A percentile compares a stretch with the other conserved stretches of the same genome.
These are phyloP conservation scores for Calyptomena viridis DNA, from an alignment of 2,113 vertebrate genomes.

Conservation along the genomic window DNA sequence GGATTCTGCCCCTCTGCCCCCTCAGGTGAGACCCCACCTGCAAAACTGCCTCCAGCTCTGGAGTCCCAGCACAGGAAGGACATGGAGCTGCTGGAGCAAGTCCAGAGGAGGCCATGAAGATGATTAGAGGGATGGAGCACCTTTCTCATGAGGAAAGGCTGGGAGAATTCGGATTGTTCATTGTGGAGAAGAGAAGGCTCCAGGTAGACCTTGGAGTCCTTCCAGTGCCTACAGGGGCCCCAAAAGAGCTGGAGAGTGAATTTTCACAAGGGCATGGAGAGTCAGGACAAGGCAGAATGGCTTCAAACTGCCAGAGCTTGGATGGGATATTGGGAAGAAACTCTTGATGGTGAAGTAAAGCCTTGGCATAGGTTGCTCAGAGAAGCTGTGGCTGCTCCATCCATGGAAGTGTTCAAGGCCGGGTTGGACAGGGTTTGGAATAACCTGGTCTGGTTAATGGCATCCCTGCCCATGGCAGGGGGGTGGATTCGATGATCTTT, in stretches of 20 bases:
- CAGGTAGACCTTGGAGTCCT: neutral
- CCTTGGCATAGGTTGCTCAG: neutral
- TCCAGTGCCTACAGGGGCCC: neutral
- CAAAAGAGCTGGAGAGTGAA: neutral
- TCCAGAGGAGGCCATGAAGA: neutral
- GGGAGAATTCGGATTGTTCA: neutral
- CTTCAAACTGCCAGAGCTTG: fast-evolving
- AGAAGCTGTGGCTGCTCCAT: neutral
- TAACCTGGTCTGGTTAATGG: fast-evolving
- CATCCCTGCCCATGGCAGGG: too few species aligned
- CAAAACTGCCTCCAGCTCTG: neutral
- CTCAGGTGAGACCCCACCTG: neutral
- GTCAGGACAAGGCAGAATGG: neutral
- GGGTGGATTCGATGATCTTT: neutral
- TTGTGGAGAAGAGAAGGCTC: neutral
- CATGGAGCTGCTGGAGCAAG: fast-evolving
- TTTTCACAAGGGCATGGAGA: fast-evolving
- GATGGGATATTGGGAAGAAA: neutral
- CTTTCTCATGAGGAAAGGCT: neutral
- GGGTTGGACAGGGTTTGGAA: fast-evolving
- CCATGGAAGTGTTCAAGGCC: neutral
- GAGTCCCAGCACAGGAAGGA: neutral
- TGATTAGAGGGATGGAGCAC: neutral
- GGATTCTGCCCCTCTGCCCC: neutral
- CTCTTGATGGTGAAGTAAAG: fast-evolving